Evolutionary conservation across 2,113 vertebrate species (phyloP).

Genomic region (Campylorhamphus procurvoides): DNA sequence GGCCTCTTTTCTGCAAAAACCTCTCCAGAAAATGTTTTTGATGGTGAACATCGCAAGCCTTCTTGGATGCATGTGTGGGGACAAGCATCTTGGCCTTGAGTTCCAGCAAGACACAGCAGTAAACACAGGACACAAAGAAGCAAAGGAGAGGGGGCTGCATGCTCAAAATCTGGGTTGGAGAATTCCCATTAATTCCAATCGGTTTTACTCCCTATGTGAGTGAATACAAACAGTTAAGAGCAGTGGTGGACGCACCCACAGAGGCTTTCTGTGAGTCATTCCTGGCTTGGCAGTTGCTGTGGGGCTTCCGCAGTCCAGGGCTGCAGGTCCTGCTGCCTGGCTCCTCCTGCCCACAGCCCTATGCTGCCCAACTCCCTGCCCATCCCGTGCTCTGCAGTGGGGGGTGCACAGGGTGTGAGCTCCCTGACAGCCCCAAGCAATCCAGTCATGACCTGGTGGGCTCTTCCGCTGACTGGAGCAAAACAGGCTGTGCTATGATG

Average conservation of each 20-base stretch:
- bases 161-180: neutral
- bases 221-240: neutral
- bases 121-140: neutral
- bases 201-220: neutral
- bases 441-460: neutral
- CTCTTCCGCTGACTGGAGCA: neutral
- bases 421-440: neutral
- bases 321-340: neutral
- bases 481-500: neutral
- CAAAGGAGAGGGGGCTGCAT: accelerated
- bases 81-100: neutral
- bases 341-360: neutral
- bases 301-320: neutral
- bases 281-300: neutral
- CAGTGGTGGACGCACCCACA: neutral
- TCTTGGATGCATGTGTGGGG: neutral
- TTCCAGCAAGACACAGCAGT: neutral
- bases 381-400: accelerated
- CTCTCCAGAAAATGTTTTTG: neutral
- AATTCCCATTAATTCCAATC: neutral
- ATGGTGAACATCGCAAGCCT: neutral
- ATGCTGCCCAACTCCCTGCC: neutral
- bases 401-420: neutral
- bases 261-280: neutral
- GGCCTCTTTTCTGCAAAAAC: neutral